A percentile compares a stretch with the other conserved stretches of the same genome.
Conservation (phyloP, 2,797 vertebrate genomes). For the Anas georgica region DNA sequence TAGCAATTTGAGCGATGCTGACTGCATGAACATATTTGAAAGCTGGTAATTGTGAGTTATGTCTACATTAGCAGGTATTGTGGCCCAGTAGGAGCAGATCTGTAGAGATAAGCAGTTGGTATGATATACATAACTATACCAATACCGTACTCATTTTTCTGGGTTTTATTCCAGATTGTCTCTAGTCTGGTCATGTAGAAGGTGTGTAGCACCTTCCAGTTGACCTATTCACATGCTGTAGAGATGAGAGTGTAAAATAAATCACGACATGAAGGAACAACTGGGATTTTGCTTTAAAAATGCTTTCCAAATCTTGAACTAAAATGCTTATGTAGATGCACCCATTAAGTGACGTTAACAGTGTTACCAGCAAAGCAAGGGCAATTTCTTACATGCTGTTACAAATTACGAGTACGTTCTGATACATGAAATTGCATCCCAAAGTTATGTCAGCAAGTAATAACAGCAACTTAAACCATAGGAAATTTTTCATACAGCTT, state of each 20-base stretch:
- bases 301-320: neutral
- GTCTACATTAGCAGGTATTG: neutral
- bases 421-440: neutral
- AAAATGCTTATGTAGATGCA: rapidly evolving
- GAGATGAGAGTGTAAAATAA: neutral
- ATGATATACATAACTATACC: neutral
- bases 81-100: neutral
- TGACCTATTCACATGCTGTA: neutral
- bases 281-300: neutral
- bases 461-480: neutral
- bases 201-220: neutral
- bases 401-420: neutral
- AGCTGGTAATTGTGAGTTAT: neutral
- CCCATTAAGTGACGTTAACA: neutral
- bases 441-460: neutral
- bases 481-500: neutral
- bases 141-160: neutral
- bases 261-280: neutral
- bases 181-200: neutral
- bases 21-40: neutral
- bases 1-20: neutral
- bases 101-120: neutral
- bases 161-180: neutral
- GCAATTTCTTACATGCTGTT: neutral
- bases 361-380: neutral